Conservation (phyloP, 2,888 invertebrate genomes). For the Eretmocerus hayati region DNA sequence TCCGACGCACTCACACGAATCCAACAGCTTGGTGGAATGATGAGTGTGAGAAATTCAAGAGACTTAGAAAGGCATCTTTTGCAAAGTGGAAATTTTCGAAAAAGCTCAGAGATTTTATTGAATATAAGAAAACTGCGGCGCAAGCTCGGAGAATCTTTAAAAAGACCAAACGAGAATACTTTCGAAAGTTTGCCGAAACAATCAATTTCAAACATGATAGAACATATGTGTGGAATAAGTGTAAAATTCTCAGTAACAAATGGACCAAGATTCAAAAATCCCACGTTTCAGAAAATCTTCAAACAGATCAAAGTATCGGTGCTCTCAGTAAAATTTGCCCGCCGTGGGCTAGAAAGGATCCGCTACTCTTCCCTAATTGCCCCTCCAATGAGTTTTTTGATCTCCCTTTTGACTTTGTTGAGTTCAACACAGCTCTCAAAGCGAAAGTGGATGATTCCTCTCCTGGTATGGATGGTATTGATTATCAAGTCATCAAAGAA, state of each 20-base stretch:
- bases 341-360: neutral
- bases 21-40: too few species aligned
- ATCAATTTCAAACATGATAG: neutral
- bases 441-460: neutral
- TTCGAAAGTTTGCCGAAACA: neutral
- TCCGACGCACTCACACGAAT: too few species aligned
- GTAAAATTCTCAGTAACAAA: conserved; percentile 2
- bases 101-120: neutral
- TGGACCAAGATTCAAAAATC: neutral
- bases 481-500: neutral
- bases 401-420: neutral
- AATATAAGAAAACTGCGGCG: neutral
- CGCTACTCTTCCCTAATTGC: neutral
- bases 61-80: too few species aligned
- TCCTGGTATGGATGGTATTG: conserved; percentile 1
- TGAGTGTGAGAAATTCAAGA: too few species aligned
- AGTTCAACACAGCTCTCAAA: neutral
- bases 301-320: neutral
- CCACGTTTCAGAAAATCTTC: neutral
- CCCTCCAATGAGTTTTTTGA: neutral
- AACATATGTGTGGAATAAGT: neutral
- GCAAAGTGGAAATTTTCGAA: too few species aligned
- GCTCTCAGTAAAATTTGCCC: neutral
- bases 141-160: neutral
- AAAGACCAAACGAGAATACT: neutral